Evolutionary conservation across 2,113 vertebrate genomes (phyloP).

Genomic region (Peucedramus taeniatus): DNA sequence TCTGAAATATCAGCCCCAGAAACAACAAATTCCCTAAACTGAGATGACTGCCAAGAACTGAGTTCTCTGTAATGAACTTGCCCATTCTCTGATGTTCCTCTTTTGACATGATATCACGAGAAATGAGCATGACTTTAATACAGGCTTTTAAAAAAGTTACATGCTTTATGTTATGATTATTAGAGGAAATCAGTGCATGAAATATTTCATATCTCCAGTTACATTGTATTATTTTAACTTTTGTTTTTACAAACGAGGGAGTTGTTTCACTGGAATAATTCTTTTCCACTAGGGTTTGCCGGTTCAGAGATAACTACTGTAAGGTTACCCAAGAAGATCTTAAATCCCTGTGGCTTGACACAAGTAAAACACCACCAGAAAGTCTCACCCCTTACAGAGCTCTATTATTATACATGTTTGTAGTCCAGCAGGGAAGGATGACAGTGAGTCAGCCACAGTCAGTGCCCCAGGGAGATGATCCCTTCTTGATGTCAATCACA

Average conservation of each 20-base stretch:
- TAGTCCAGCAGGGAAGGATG: not conserved
- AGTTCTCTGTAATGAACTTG: not conserved
- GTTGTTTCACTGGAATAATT: not conserved
- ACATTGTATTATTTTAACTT: not conserved
- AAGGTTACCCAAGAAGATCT: not conserved
- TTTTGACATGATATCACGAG: not conserved
- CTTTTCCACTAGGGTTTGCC: not conserved
- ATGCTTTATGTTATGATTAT: not conserved
- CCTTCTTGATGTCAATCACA: not conserved
- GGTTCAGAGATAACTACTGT: not conserved
- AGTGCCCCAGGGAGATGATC: not conserved
- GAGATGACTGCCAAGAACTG: not conserved
- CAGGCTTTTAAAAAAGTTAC: not conserved
- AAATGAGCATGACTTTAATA: not conserved
- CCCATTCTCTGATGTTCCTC: not conserved
- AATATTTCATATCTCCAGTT: not conserved
- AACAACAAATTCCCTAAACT: not conserved
- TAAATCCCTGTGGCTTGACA: not conserved
- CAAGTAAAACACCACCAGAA: not conserved
- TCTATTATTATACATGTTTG: not conserved
- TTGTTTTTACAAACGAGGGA: not conserved
- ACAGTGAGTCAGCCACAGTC: not conserved
- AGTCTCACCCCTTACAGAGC: not conserved
- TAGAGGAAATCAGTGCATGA: not conserved
- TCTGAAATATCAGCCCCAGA: not conserved